Percentiles rank a stretch among this genome's conserved stretches.
Conservation (phyloP, 2,113 vertebrate species). For the mouse (Mus musculus) region DNA sequence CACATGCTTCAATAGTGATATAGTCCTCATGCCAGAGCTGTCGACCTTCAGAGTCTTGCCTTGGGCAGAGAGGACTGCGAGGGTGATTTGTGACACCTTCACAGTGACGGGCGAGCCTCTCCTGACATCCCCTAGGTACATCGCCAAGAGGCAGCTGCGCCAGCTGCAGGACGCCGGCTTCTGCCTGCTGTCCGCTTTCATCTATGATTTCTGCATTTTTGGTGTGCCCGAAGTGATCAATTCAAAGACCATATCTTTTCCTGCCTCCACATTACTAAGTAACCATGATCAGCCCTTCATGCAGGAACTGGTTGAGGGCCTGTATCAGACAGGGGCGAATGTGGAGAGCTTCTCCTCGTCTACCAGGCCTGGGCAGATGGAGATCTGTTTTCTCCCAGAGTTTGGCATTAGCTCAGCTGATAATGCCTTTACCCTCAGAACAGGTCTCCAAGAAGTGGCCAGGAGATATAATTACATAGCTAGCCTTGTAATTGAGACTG, state of each 20-base stretch:
- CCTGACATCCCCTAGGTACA: constrained; percentile 92
- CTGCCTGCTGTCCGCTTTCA: constrained; percentile 92
- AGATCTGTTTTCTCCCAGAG: constrained; percentile 92
- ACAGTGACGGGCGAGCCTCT: constrained; percentile 90
- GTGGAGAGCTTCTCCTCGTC: constrained; percentile 95
- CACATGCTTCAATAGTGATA: constrained; percentile 93
- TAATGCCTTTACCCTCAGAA: constrained; percentile 95
- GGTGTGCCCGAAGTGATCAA: constrained; percentile 91
- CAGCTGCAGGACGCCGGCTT: constrained; percentile 92
- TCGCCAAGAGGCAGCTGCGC: constrained; percentile 92
- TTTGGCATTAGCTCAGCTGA: constrained; percentile 94
- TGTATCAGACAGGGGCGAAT: constrained; percentile 94
- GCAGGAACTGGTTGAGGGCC: constrained; percentile 94
- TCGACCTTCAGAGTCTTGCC: constrained; percentile 92
- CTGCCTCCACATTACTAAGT: constrained; percentile 91
- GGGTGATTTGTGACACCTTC: constrained; percentile 96
- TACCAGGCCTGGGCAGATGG: constrained; percentile 94
- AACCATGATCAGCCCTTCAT: constrained; percentile 94
- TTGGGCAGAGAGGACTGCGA: constrained; percentile 93
- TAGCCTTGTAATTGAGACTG: constrained; percentile 93
- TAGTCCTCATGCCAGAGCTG: constrained; percentile 94
- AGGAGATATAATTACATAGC: constrained; percentile 93
- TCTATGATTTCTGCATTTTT: constrained; percentile 95
- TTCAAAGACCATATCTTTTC: constrained; percentile 93
- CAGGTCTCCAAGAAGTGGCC: constrained; percentile 95